Evolutionary conservation across 2,888 invertebrate genomes (phyloP).

Genomic region (Cosmopolites sordidus): DNA sequence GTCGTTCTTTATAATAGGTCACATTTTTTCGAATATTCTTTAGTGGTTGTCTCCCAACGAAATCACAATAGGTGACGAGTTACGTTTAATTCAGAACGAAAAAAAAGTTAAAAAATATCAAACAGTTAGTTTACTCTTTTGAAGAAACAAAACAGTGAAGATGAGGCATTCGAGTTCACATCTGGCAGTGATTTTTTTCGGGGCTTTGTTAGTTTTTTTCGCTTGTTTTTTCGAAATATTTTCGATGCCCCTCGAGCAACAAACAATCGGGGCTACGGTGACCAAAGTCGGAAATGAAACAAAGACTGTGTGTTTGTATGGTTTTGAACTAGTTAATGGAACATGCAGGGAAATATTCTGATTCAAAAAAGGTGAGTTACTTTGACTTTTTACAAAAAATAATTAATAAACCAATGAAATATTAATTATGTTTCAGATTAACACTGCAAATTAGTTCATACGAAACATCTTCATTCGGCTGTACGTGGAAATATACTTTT

Average conservation of each 20-base stretch:
- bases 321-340: conserved; percentile 32
- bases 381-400: too few relatives aligned
- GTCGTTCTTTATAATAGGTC: background rate
- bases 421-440: too few relatives aligned
- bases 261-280: conserved; percentile 10
- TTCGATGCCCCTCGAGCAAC: background rate
- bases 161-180: background rate
- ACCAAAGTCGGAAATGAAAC: conserved; percentile 13
- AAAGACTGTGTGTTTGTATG: conserved; percentile 29
- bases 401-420: too few relatives aligned
- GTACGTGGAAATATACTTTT: conserved; percentile 2
- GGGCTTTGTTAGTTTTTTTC: background rate
- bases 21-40: background rate
- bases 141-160: background rate
- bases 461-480: too few relatives aligned
- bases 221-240: background rate
- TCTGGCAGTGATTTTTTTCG: conserved; percentile 3
- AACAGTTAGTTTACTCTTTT: too few relatives aligned
- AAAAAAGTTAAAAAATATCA: too few relatives aligned
- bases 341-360: conserved; percentile 32
- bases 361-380: conserved; percentile 7
- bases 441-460: too few relatives aligned
- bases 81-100: background rate
- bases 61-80: too few relatives aligned
- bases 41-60: background rate